Evolutionary conservation across 2,888 invertebrate genomes (phyloP), one percentile per base, ranked within the genome.

Genomic region (Mycalesis mineus): DNA sequence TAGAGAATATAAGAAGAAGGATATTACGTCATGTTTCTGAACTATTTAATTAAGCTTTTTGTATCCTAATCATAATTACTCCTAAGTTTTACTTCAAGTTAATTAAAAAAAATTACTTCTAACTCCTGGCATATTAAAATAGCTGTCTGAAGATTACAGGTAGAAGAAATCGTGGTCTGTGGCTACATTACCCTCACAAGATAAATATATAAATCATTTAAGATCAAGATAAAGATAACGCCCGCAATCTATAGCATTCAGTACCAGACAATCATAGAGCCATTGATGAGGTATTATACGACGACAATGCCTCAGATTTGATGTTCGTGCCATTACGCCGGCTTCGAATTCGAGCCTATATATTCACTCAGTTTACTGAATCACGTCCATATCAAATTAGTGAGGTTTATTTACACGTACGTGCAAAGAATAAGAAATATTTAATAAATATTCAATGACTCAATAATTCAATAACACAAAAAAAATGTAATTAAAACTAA

Each of bases 191-290:
- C n/a, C n/a, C 22, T 4, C 22, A 22, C 22, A 4, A 4, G 22
- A 5, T 22, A 22, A 2, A 5, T 5, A 22, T 5, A 22, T 5
- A 22, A 22, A 22, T 22, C 2, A 22, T n/a, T 22, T 4, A 22
- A 22, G 11, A 36, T 9, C 7, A 14, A 39, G 39, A 29, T 8
- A 7, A 3, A 7, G n/a, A 52, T 9, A 45, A 53, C 53, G 58
- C 58, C 55, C 55, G 56, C 61, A 55, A 55, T 17, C 45, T 37
- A 52, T 51, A 39, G 42, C 17, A 15, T 56, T 44, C 49, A 49
- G 53, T 56, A 61, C 59, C 56, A 62, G 59, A 57, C 47, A 44
- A 42, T 37, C 57, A 62, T 59, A 17, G n/a, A n/a, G 51, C 9
- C 42, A 37, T 28, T 42, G 51, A 54, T 48, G 51, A 42, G 47